Evolutionary conservation across 2,888 invertebrate species (phyloP).

Genomic region (Cantharis rustica): DNA sequence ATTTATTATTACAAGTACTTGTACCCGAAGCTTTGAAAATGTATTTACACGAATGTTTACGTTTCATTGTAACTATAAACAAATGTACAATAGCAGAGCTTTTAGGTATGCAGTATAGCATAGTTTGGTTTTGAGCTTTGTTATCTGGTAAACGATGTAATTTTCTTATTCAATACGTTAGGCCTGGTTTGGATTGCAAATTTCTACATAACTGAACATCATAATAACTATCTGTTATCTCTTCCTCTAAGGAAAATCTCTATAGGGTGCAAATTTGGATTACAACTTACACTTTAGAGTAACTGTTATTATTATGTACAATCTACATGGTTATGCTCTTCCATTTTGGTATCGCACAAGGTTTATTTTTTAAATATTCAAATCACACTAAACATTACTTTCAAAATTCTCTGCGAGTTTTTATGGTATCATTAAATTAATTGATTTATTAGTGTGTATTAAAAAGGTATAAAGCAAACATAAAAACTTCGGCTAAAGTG

Average conservation of each 20-base stretch:
- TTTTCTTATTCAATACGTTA: conserved; percentile 16
- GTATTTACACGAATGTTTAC: background rate
- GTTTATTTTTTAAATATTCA: background rate
- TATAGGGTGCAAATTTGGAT: conserved; percentile 37
- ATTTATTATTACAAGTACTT: background rate
- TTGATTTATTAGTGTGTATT: background rate
- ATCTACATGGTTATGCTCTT: conserved; percentile 1
- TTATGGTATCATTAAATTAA: background rate
- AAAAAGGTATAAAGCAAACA: background rate
- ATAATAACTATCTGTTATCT: conserved; percentile 16
- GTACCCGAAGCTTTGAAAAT: background rate
- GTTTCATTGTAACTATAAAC: background rate
- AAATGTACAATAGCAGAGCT: background rate
- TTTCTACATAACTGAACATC: conserved; percentile 15
- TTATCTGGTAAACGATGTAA: conserved; percentile 22
- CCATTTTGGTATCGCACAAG: background rate
- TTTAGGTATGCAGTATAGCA: background rate
- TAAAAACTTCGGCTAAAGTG: background rate
- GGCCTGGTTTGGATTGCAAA: conserved; percentile 15
- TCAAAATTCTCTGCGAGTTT: conserved; percentile 8
- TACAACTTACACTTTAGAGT: conserved; percentile 13
- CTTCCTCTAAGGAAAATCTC: conserved; percentile 31
- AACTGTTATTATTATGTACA: conserved; percentile 26
- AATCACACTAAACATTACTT: background rate
- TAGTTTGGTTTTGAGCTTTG: conserved; percentile 2